Evolutionary conservation across 2,113 vertebrate genomes (phyloP).

Genomic region (Columba janthina): DNA sequence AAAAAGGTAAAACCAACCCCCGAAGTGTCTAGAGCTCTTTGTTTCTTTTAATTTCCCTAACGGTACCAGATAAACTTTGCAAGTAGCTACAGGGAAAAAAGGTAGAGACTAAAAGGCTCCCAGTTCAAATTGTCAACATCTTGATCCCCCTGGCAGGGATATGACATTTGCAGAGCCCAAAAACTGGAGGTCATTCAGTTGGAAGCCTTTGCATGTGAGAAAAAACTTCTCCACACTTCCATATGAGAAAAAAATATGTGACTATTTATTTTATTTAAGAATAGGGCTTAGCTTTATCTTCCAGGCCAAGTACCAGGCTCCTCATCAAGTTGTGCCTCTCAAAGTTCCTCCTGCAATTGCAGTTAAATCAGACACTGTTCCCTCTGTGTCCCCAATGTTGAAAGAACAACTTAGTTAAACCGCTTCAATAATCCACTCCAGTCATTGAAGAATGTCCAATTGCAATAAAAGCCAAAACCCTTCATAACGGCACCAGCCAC

Average conservation of each 20-base stretch:
- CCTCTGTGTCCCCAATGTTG: background rate
- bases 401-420: background rate
- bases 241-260: background rate
- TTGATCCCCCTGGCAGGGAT: background rate
- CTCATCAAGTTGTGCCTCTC: background rate
- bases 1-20: background rate
- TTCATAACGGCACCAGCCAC: too few species aligned
- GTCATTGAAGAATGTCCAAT: too few species aligned
- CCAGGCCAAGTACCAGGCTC: slow-evolving; percentile 7
- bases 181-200: background rate
- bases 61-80: background rate
- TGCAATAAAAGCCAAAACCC: too few species aligned
- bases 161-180: background rate
- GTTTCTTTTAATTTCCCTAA: background rate
- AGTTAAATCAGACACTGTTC: background rate
- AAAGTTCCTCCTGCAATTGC: background rate
- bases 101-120: background rate
- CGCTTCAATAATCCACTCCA: background rate
- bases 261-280: slow-evolving; percentile 33
- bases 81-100: background rate
- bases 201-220: background rate
- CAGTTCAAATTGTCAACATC: background rate
- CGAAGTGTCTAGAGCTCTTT: background rate
- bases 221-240: background rate
- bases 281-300: slow-evolving; percentile 19